Base-by-base conservation (phyloP, 1,140 invertebrate species). In the Ooceraea biroi region DNA sequence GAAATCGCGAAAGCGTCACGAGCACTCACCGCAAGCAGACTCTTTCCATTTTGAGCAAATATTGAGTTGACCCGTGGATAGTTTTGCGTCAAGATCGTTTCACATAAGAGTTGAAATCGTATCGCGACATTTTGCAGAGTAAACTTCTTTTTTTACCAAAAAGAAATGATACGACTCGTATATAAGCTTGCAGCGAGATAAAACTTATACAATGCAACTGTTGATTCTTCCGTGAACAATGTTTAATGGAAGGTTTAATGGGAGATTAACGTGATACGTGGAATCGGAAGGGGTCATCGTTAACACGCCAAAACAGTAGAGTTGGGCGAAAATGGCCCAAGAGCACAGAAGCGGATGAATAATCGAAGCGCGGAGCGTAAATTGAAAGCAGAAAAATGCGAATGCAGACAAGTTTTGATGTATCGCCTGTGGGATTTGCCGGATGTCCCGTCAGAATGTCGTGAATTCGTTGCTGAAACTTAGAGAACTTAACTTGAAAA, bases 341-440 rank as follows among this genome's bases (percentile, higher is more conserved):
- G 36, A 74, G 78, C 55, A 19, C 60, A 22, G 19, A 65, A 52
- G 52, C 25, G 72, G 46, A 77, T 77, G 41, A 76, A 82, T 60
- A 52, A 86, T 73, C 65, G 80, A 77, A 86, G 83, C 84, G 72
- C 76, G 69, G 66, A 85, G 65, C 66, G 60, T 72, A 74, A 73
- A 82, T 83, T 83, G 87, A 84, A 25, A 82, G 46, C 65, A 17
- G 36, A 57, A 78, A 68, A 69, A 69, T 68, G n/a, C 41, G 30
- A 66, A 55, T 77, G 48, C 50, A n/a, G 19, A 78, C 61, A 55
- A 22, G 68, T 78, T 78, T 78, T 55, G 48, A 78, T 78, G 55
- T 46, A 78, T 30, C 17, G n/a, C 36, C 19, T 55, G 22, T n/a
- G 36, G 22, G 4, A 69, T 78, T 19, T 69, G 69, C 48, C 19